phyloP scores from a whole-genome alignment of 2,113 vertebrate species.

The Castor canadensis region DNA sequence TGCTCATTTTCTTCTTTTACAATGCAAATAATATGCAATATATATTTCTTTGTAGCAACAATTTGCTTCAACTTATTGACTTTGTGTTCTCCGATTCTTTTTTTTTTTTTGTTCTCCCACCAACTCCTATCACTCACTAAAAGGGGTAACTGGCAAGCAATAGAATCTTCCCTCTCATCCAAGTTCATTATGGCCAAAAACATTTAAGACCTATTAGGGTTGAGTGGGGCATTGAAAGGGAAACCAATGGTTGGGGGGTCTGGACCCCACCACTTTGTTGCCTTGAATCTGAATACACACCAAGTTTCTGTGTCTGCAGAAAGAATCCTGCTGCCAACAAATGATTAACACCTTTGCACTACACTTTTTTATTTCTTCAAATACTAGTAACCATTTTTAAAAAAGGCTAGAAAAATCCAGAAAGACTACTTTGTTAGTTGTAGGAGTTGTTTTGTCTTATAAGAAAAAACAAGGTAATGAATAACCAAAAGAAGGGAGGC shows the following conservation, averaged over 20 bases:
- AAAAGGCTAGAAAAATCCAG: conserved; percentile 15
- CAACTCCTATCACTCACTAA: neutral
- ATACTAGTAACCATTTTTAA: conserved; percentile 3
- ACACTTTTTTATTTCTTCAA: conserved; percentile 22
- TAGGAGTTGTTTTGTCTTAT: neutral
- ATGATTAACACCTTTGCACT: neutral
- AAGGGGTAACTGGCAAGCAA: neutral
- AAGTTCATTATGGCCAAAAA: neutral
- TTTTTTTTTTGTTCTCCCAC: neutral
- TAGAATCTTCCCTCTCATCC: neutral
- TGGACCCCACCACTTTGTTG: neutral
- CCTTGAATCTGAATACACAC: neutral
- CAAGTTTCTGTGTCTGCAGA: neutral
- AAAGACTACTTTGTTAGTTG: neutral
- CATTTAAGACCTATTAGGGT: neutral
- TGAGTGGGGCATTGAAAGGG: neutral
- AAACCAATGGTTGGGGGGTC: neutral
- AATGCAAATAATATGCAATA: neutral
- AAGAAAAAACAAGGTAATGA: neutral
- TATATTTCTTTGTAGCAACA: conserved; percentile 8
- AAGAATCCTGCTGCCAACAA: conserved; percentile 27
- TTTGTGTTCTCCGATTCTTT: neutral
- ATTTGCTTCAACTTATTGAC: neutral
- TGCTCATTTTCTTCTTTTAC: neutral
- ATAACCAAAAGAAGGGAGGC: neutral